Percentiles rank a stretch among this genome's conserved stretches.
Conservation (phyloP, 2,113 vertebrate genomes). For the Xiphophorus hellerii region DNA sequence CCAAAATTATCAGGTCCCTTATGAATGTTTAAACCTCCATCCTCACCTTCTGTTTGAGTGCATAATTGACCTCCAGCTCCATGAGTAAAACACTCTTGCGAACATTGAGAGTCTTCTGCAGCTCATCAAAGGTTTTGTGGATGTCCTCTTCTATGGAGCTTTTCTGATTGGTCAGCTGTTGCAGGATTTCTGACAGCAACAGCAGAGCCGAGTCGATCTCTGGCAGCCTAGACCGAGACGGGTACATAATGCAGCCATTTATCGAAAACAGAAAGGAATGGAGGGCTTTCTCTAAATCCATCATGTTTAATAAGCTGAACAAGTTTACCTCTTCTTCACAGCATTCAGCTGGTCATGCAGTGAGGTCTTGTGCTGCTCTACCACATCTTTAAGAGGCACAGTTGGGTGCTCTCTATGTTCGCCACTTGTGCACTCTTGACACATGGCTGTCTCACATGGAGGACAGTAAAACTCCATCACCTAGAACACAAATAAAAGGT, state of each 20-base stretch:
- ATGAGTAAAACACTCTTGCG: constrained; percentile 96
- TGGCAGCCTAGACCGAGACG: constrained; percentile 84
- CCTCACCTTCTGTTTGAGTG: constrained; percentile 96
- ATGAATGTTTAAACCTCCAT: no score
- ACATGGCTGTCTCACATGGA: constrained; percentile 98
- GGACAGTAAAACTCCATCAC: constrained; percentile 99
- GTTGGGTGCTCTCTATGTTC: constrained; percentile 95
- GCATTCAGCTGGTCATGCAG: constrained; percentile 91
- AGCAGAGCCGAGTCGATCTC: constrained; percentile 95
- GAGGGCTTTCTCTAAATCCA: neutral
- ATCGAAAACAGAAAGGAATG: neutral
- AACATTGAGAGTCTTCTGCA: constrained; percentile 96
- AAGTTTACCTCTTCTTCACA: constrained; percentile 89
- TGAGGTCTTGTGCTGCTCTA: constrained; percentile 95
- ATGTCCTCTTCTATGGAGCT: constrained; percentile 93
- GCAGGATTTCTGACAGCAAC: constrained; percentile 93
- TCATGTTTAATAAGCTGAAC: no score
- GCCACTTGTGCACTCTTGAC: constrained; percentile 91
- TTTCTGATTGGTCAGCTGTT: constrained; percentile 93
- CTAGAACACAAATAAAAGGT: constrained; percentile 65
- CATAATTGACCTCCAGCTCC: constrained; percentile 98
- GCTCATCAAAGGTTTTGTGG: constrained; percentile 92
- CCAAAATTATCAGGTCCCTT: no score
- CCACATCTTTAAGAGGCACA: constrained; percentile 93
- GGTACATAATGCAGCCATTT: neutral